Evolutionary conservation across 2,113 vertebrate species (phyloP), one percentile per base, ranked within the genome.

Genomic region (Rousettus leschenaultii): DNA sequence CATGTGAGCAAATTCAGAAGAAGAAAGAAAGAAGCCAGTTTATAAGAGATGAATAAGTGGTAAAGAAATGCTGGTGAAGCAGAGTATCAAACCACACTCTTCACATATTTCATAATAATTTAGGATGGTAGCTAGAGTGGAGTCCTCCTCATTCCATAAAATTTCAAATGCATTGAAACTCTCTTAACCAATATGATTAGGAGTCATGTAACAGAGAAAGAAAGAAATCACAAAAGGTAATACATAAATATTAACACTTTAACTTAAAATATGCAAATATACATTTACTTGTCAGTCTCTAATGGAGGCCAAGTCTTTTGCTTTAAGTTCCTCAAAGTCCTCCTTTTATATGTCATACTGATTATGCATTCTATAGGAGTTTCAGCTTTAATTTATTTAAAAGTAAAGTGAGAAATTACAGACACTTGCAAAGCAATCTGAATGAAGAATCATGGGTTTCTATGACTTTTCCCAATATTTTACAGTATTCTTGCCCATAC

Each of bases 371-470:
- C 26, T 35, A 14, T 55, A 61, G 40, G 13, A 38, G 5, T 71
- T 87, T 14, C 9, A 48, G 33, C 11, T 74, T 48, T 73, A 35
- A 83, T 66, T 93, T 73, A 86, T 77, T 74, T 86, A 61, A 88
- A 86, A 86, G 21, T 77, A 5, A 70, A 90, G 5, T 33, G 65
- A 91, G 78, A 94, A 90, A 73, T 38, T 51, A 89, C 89, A 94
- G 80, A 74, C 2, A 40, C 2, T 73, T 79, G 13, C 51, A 74
- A 24, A 80, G 4, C 13, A 95, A 59, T 65, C 8, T 45, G 21
- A 94, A 90, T 73, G 30, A 57, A 79, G 14, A 71, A 88, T 28
- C 65, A 40, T 10, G 89, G n/a, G 35, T 88, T 94, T 77, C 68
- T 75, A 68, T 10, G 10, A 51, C 3, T 22, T 65, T 59, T 7